These are phyloP conservation scores for Mystacornis crossleyi DNA, from an alignment of 2,113 vertebrate genomes.

Conservation along the genomic window DNA sequence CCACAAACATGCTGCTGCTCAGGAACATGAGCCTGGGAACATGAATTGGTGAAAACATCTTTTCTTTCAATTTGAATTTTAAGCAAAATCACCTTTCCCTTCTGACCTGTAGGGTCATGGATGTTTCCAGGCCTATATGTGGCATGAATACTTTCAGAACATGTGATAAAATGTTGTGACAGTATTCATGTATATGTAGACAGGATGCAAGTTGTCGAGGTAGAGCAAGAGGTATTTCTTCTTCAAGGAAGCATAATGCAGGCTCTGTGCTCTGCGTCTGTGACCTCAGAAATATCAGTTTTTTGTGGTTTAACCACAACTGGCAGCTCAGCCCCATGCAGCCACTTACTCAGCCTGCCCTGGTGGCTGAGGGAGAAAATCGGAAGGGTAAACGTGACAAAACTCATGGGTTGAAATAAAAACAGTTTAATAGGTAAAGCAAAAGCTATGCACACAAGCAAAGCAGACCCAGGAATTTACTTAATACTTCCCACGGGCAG, in stretches of 20 bases:
- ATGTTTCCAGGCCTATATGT: background rate
- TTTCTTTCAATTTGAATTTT: background rate
- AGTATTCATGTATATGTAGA: background rate
- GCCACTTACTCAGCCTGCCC: background rate
- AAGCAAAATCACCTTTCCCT: background rate
- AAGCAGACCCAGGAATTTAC: background rate
- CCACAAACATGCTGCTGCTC: background rate
- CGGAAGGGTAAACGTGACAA: accelerated
- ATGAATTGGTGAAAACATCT: background rate
- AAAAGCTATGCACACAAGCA: background rate
- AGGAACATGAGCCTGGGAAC: background rate
- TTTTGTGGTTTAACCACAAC: background rate
- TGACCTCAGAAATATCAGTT: background rate
- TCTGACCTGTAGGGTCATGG: background rate
- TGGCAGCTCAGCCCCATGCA: background rate
- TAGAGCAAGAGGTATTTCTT: background rate
- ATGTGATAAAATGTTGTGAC: background rate
- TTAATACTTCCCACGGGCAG: background rate
- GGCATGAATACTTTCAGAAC: background rate
- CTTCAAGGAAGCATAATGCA: background rate
- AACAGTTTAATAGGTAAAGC: background rate
- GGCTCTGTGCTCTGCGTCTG: accelerated
- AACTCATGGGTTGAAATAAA: background rate
- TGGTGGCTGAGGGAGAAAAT: too few relatives aligned
- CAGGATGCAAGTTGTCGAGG: background rate